phyloP scores from a whole-genome alignment of 2,888 invertebrate species.

The Sclerodermus sp. region DNA sequence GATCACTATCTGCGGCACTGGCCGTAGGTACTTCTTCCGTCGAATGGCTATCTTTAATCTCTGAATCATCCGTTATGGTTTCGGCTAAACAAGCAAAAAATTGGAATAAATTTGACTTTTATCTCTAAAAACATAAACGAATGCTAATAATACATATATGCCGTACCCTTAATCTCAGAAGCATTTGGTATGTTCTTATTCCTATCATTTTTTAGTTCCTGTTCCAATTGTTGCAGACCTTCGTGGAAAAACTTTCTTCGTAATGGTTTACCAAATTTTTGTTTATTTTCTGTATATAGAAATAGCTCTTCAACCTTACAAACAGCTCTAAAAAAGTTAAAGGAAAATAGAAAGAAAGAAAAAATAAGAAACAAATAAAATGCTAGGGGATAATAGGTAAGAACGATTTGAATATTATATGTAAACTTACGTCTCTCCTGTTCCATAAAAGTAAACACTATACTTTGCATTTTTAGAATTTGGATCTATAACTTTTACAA shows the following conservation, averaged over 20 bases:
- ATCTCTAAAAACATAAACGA: background rate
- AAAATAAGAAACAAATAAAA: too few relatives aligned
- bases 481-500: constrained; percentile 61
- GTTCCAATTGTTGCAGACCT: constrained; percentile 85
- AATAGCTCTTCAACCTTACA: constrained; percentile 84
- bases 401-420: too few relatives aligned
- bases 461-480: constrained; percentile 72
- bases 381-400: too few relatives aligned
- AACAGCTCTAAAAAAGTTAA: constrained; percentile 63
- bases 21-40: constrained; percentile 23
- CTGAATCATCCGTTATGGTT: too few relatives aligned
- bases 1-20: constrained; percentile 40
- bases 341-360: too few relatives aligned
- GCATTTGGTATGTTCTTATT: constrained; percentile 21
- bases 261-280: constrained; percentile 75
- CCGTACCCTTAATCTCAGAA: constrained; percentile 31
- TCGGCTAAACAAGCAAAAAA: background rate
- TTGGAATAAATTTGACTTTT: background rate
- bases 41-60: constrained; percentile 20
- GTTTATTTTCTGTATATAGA: constrained; percentile 79
- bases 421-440: constrained; percentile 83
- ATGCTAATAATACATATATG: background rate
- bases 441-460: constrained; percentile 91
- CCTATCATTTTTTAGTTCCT: constrained; percentile 69
- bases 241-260: constrained; percentile 85